These are phyloP conservation scores for Macrobrachium rosenbergii DNA, from an alignment of 1,140 invertebrate genomes.

Conservation along the genomic window DNA sequence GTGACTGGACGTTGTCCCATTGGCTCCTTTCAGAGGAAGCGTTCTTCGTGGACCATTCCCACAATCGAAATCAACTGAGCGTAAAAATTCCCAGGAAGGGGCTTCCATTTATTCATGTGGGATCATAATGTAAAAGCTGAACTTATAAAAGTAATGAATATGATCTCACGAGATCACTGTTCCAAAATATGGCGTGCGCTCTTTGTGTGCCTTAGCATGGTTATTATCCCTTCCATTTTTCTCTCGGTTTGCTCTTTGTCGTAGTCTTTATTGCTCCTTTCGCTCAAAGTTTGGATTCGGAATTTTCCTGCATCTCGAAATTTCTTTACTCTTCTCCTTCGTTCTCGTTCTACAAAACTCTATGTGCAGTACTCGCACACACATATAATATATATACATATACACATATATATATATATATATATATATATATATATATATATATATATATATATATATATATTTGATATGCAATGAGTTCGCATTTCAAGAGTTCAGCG, in stretches of 20 bases:
- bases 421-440: constrained; percentile 31
- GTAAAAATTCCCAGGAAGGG: too few species aligned
- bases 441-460: constrained; percentile 30
- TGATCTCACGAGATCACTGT: too few species aligned
- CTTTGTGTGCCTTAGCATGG: not conserved
- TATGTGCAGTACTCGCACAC: not conserved
- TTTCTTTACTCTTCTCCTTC: not conserved
- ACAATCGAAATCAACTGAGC: too few species aligned
- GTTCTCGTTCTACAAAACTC: not conserved
- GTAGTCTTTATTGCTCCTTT: not conserved
- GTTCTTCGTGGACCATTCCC: too few species aligned
- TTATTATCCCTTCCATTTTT: not conserved
- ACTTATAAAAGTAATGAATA: too few species aligned
- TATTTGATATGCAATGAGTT: not conserved
- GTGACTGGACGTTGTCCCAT: not conserved
- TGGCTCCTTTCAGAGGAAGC: too few species aligned
- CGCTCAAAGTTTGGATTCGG: too few species aligned
- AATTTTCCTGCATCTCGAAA: too few species aligned
- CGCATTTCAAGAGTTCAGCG: too few species aligned
- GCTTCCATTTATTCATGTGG: too few species aligned
- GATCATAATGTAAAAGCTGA: too few species aligned
- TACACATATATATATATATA: constrained; percentile 9
- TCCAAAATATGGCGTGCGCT: not conserved
- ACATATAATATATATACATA: not conserved
- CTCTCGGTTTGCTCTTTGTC: constrained; percentile 9